Evolutionary conservation across 2,888 invertebrate species (phyloP).

Genomic region (Epirrhoe tristata): DNA sequence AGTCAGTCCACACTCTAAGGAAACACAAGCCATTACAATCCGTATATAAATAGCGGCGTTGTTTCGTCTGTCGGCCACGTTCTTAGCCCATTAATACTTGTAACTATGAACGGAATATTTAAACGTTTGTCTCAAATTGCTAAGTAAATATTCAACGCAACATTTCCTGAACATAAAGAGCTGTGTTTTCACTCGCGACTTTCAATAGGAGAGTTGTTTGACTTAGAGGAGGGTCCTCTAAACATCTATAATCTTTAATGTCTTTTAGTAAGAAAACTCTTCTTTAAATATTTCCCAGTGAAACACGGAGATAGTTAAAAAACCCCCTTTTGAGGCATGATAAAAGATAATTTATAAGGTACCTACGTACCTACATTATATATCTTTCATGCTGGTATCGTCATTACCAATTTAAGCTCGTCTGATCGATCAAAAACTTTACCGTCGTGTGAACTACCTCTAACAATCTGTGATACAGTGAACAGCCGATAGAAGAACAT

Average conservation of each 20-base stretch:
- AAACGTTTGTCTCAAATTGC: neutral
- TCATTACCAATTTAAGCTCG: slow-evolving; percentile 28
- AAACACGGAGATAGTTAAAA: neutral
- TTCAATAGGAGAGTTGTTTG: too few species aligned
- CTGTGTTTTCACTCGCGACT: too few species aligned
- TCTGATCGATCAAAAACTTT: slow-evolving; percentile 29
- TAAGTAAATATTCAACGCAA: neutral
- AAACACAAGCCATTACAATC: slow-evolving; percentile 67
- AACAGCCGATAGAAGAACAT: slow-evolving; percentile 6
- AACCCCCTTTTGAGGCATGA: neutral
- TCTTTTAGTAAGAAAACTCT: too few species aligned
- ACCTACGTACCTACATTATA: neutral
- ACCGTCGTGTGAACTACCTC: slow-evolving; percentile 29
- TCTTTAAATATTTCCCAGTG: neutral
- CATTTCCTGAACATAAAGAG: neutral
- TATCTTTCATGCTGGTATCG: slow-evolving; percentile 7
- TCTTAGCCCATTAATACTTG: slow-evolving; percentile 68
- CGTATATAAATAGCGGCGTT: slow-evolving; percentile 62
- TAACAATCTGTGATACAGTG: slow-evolving; percentile 16
- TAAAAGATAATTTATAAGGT: neutral
- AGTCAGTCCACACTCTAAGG: slow-evolving; percentile 51
- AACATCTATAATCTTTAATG: too few species aligned
- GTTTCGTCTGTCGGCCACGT: slow-evolving; percentile 70
- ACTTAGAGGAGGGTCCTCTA: too few species aligned
- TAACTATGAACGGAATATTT: slow-evolving; percentile 55